phyloP scores from a whole-genome alignment of 2,888 invertebrate genomes.

The Pasiphila rectangulata region DNA sequence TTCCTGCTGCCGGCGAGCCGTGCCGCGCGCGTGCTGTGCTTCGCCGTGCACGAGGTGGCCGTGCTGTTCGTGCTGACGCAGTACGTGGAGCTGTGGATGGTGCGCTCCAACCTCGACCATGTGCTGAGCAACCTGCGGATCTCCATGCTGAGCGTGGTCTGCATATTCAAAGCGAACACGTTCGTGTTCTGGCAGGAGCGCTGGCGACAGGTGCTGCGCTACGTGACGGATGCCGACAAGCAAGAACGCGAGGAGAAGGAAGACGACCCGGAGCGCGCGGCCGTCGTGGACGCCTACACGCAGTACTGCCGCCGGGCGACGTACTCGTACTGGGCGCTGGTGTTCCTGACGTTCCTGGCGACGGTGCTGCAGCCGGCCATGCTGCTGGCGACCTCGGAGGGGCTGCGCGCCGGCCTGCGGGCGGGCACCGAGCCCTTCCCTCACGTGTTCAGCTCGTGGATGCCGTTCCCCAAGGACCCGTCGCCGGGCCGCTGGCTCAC shows the following conservation, averaged over 20 bases:
- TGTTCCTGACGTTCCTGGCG: conserved; percentile 44
- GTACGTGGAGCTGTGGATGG: conserved; percentile 60
- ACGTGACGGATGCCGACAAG: conserved; percentile 58
- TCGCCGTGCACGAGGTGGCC: conserved; percentile 51
- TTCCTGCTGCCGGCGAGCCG: conserved; percentile 52
- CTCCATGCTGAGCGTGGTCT: conserved; percentile 68
- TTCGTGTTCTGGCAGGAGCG: conserved; percentile 57
- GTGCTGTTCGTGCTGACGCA: conserved; percentile 59
- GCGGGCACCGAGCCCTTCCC: conserved; percentile 60
- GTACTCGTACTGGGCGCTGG: conserved; percentile 60
- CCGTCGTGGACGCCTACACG: conserved; percentile 55
- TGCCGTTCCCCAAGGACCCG: conserved; percentile 62
- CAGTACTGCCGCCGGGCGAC: conserved; percentile 58
- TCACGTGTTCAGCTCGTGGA: conserved; percentile 70
- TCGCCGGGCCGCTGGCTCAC: conserved; percentile 62
- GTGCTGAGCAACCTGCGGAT: conserved; percentile 64
- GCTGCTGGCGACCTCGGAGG: conserved; percentile 6
- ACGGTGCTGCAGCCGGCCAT: conserved; percentile 10
- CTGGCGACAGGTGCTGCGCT: conserved; percentile 59
- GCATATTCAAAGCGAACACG: conserved; percentile 56
- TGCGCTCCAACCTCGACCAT: conserved; percentile 56
- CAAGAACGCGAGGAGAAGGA: conserved; percentile 53
- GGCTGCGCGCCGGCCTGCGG: conserved; percentile 43
- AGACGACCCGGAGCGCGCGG: conserved; percentile 30
- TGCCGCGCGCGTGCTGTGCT: conserved; percentile 38